Evolutionary conservation across 2,113 vertebrate genomes (phyloP), one percentile per base, ranked within the genome.

Genomic region (Ivindomyrus marchei): DNA sequence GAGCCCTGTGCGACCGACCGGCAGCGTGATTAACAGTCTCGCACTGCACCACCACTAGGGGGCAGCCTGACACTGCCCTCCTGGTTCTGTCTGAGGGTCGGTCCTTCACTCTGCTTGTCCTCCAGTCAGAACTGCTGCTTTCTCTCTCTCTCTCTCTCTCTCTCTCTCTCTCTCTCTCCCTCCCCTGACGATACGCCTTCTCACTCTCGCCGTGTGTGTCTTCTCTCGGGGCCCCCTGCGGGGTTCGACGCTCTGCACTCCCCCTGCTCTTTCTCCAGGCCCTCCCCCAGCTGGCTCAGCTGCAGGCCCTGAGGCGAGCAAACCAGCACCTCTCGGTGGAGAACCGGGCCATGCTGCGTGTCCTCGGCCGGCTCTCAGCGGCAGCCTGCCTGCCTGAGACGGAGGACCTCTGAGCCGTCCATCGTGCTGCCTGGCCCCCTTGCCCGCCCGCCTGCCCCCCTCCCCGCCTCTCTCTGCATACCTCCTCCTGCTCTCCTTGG

Each of bases 321-420:
- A 98, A 97, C 94, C 95, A 98, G 93, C 95, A 95, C 89, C 98
- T 99, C 92, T 95, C 97, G 96, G 96, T 97, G 91, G 98, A 98
- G 94, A 99, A 98, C 95, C 97, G 97, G 96, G 97, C 98, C 94
- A 96, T 99, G 96, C 97, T 97, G 93, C 97, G 97, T 45, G 97
- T 97, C 45, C 96, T 99, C 93, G 94, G 97, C 95, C 96, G 96
- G 91, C 97, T 98, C 93, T 97, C 97, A 86, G 96, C 96, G 93
- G 96, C 95, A 90, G 31, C 96, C 92, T 96, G 97, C 91, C 95
- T 97, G 95, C 96, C 97, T 45, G 97, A 98, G 92, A 96, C 97
- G 74, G 97, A 97, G 95, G 97, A 98, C 95, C 97, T 98, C 94
- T 98, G 97, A 97, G 94, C 94, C 94, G 91, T 92, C 94, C 92